Conservation (phyloP, 2,113 vertebrate species). For the Corapipo altera region DNA sequence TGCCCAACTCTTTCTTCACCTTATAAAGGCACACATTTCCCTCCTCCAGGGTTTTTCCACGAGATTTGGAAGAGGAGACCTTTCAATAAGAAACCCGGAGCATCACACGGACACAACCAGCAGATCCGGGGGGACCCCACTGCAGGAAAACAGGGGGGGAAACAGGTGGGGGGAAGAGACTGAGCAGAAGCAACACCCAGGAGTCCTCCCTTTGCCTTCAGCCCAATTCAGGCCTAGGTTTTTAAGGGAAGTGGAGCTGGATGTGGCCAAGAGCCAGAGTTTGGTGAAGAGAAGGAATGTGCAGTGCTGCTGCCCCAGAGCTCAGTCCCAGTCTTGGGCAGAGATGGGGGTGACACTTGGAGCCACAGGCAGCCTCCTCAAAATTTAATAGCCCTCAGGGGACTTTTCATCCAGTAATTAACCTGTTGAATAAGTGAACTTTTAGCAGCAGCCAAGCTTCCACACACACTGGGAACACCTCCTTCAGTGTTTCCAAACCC, state of each 20-base stretch:
- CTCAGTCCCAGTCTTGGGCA: background rate
- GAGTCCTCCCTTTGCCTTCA: background rate
- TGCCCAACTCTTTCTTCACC: background rate
- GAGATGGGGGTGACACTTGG: background rate
- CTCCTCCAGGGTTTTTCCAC: background rate
- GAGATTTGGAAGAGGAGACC: background rate
- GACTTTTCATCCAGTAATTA: background rate
- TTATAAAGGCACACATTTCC: background rate
- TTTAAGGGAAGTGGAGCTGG: background rate
- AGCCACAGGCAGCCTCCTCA: background rate
- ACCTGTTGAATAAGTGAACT: background rate
- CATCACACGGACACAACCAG: accelerated
- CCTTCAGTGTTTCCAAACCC: accelerated
- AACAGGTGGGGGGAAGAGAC: background rate
- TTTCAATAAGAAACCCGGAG: background rate
- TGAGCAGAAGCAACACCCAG: background rate
- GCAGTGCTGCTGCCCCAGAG: background rate
- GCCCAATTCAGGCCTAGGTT: background rate
- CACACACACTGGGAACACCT: background rate
- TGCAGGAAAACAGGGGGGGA: background rate
- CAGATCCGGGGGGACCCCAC: background rate
- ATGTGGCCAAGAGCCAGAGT: background rate
- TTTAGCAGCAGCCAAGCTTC: background rate
- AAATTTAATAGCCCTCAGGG: background rate
- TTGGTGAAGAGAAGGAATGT: background rate